These are phyloP conservation scores for Cremastinae sp. DNA, from an alignment of 2,888 invertebrate genomes.

Conservation along the genomic window DNA sequence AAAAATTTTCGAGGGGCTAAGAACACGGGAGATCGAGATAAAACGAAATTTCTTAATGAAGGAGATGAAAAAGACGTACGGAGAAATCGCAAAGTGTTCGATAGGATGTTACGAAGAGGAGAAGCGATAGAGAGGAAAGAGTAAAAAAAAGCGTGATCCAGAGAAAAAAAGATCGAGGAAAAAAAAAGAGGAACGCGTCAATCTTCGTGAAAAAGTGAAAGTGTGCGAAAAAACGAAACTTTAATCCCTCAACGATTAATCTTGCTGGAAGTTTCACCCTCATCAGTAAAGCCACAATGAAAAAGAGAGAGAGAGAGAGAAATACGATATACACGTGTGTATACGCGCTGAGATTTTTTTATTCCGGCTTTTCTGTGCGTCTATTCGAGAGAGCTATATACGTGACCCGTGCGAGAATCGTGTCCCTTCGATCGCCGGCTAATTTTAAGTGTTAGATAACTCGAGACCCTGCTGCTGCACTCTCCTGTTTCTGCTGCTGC, in stretches of 20 bases:
- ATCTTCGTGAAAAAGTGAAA: slow-evolving; percentile 53
- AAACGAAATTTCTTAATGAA: not conserved
- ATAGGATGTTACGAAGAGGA: slow-evolving; percentile 18
- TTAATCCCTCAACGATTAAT: slow-evolving; percentile 10
- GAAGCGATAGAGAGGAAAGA: no score
- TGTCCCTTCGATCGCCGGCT: slow-evolving; percentile 70
- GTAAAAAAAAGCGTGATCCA: no score
- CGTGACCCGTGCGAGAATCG: slow-evolving; percentile 60
- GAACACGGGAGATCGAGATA: slow-evolving; percentile 12
- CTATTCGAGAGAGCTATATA: slow-evolving; percentile 30
- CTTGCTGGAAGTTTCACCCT: slow-evolving; percentile 14
- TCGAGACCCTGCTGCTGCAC: slow-evolving; percentile 61
- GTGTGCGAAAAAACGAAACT: slow-evolving; percentile 42
- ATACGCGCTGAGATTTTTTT: slow-evolving; percentile 3
- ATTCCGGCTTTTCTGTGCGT: slow-evolving; percentile 26
- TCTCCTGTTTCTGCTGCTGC: slow-evolving; percentile 31
- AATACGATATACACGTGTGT: not conserved
- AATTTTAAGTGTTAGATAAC: slow-evolving; percentile 80
- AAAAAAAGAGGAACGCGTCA: slow-evolving; percentile 25
- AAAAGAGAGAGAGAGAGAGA: not conserved
- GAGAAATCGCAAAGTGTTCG: slow-evolving; percentile 31
- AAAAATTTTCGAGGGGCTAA: slow-evolving; percentile 8
- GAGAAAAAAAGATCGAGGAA: not conserved
- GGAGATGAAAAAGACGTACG: slow-evolving; percentile 12
- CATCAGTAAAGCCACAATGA: slow-evolving; percentile 44